These are phyloP conservation scores for Choristoneura rosaceana DNA, from an alignment of 2,888 invertebrate genomes.

Conservation along the genomic window DNA sequence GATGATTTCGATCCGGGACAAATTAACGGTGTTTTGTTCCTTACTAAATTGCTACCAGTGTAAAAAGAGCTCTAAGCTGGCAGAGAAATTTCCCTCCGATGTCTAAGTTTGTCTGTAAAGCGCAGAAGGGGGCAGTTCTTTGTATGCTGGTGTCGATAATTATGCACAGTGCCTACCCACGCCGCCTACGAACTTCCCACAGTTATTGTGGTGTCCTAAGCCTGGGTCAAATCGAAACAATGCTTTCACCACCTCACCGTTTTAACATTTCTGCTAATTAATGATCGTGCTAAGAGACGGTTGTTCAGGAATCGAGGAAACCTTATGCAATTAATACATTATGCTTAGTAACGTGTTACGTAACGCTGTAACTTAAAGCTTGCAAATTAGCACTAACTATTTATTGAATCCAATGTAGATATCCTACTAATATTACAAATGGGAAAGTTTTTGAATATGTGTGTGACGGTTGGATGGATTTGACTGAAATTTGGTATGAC, in stretches of 20 bases:
- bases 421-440: too few relatives aligned
- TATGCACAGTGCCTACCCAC: conserved; percentile 63
- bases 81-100: conserved; percentile 22
- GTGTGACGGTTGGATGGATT: too few relatives aligned
- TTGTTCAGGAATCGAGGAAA: conserved; percentile 46
- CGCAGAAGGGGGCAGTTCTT: conserved; percentile 48
- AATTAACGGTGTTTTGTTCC: conserved; percentile 62
- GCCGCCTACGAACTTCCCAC: conserved; percentile 71
- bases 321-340: conserved; percentile 43
- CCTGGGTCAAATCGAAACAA: conserved; percentile 62
- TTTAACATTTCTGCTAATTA: conserved; percentile 71
- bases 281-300: conserved; percentile 58
- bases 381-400: neutral
- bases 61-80: conserved; percentile 45
- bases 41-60: conserved; percentile 47
- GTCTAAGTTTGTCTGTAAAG: conserved; percentile 9
- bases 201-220: conserved; percentile 52
- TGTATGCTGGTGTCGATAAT: conserved; percentile 57
- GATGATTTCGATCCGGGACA: conserved; percentile 58
- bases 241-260: conserved; percentile 70
- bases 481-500: too few relatives aligned
- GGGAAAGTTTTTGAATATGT: too few relatives aligned
- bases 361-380: conserved; percentile 2
- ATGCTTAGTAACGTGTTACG: conserved; percentile 33
- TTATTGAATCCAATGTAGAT: too few relatives aligned